These are phyloP conservation scores for Aplidium turbinatum DNA, from an alignment of 23 tunicate species.

Conservation along the genomic window DNA sequence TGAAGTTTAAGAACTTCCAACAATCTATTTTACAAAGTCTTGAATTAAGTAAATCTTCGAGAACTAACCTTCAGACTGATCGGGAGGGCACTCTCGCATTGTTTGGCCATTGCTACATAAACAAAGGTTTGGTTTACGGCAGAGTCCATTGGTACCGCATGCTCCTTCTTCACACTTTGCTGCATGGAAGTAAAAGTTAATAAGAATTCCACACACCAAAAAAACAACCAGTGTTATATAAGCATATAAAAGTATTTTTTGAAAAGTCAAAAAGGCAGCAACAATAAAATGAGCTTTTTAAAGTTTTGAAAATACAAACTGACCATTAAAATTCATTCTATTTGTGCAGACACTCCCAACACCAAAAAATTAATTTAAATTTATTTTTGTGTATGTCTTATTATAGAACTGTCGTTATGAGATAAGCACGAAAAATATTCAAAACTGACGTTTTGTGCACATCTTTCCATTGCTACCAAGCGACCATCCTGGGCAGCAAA, in stretches of 20 bases:
- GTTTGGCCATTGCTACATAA: constrained; percentile 46
- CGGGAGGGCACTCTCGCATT: constrained; percentile 28
- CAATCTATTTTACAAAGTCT: no score
- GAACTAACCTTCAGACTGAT: constrained; percentile 11
- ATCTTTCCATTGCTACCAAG: constrained; percentile 22
- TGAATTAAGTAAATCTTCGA: neutral
- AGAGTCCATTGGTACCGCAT: constrained; percentile 56
- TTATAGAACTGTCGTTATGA: neutral
- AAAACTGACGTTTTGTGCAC: constrained; percentile 65
- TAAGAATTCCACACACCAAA: no score
- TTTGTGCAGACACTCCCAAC: no score
- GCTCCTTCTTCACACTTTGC: constrained; percentile 58
- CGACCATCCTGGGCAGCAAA: constrained; percentile 94
- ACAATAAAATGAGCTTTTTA: no score
- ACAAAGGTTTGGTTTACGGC: constrained; percentile 49
- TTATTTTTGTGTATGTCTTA: neutral
- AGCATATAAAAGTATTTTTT: no score
- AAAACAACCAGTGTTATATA: no score
- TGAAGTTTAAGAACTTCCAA: no score
- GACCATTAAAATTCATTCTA: no score
- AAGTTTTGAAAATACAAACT: no score
- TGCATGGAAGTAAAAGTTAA: constrained; percentile 3
- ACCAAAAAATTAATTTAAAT: neutral
- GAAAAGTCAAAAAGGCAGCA: no score
- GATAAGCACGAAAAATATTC: neutral